Percentiles rank a stretch among this genome's conserved stretches.
phyloP scores from a whole-genome alignment of 2,888 invertebrate species.

The Noctuana brunneofusca region DNA sequence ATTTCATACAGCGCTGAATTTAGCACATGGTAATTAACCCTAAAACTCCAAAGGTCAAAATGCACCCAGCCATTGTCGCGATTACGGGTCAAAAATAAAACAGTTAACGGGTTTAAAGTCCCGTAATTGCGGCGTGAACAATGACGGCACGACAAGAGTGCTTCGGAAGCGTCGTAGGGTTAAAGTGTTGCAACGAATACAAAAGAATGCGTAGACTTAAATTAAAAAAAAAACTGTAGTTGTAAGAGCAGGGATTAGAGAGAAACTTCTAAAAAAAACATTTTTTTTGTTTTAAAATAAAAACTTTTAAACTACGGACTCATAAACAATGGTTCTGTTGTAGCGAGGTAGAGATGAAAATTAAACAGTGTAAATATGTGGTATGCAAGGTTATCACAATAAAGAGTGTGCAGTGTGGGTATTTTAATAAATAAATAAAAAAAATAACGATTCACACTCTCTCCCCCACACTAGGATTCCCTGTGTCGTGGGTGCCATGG shows the following conservation, averaged over 20 bases:
- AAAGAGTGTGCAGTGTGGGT: no score
- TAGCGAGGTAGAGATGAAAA: not conserved
- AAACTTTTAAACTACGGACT: not conserved
- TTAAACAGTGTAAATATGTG: not conserved
- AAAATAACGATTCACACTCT: no score
- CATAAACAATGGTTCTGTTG: slow-evolving; percentile 1
- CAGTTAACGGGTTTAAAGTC: slow-evolving; percentile 12
- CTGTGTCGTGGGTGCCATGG: no score
- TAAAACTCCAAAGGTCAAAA: slow-evolving; percentile 24
- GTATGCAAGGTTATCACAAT: no score
- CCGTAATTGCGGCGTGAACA: slow-evolving; percentile 29
- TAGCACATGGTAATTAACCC: slow-evolving; percentile 26
- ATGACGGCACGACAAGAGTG: not conserved
- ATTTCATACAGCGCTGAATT: slow-evolving; percentile 6
- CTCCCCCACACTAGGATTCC: no score
- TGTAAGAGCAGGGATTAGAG: not conserved
- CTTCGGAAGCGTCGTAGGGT: slow-evolving; percentile 13
- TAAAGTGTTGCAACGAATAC: slow-evolving; percentile 19
- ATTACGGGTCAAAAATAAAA: slow-evolving; percentile 28
- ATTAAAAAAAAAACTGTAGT: slow-evolving; percentile 7
- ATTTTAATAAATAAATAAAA: no score
- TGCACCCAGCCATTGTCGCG: slow-evolving; percentile 23
- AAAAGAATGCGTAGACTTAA: slow-evolving; percentile 7
- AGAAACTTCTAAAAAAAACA: not conserved
- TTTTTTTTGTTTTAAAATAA: not conserved